A percentile compares a stretch with the other conserved stretches of the same genome.
phyloP scores from a whole-genome alignment of 2,113 vertebrate genomes.

The Sus scrofa region T2T-Sscrofa CM000826.6:146680501-146681000 shows the following conservation, averaged over 20 bases:
- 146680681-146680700: background rate
- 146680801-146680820: background rate
- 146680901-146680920: background rate
- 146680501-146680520: background rate
- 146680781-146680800: background rate
- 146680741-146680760: background rate
- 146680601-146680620: background rate
- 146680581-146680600: background rate
- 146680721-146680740: background rate
- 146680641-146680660: background rate
- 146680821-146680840: background rate
- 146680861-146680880: too few species aligned
- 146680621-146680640: background rate
- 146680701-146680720: background rate
- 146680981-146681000: too few species aligned
- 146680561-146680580: background rate
- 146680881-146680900: background rate
- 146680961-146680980: too few species aligned
- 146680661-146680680: background rate
- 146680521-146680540: background rate
- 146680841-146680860: background rate
- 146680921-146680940: background rate
- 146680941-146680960: background rate
- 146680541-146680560: background rate
- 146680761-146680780: background rate